phyloP scores from a whole-genome alignment of 2,888 invertebrate species.

The Steromphala cineraria region DNA sequence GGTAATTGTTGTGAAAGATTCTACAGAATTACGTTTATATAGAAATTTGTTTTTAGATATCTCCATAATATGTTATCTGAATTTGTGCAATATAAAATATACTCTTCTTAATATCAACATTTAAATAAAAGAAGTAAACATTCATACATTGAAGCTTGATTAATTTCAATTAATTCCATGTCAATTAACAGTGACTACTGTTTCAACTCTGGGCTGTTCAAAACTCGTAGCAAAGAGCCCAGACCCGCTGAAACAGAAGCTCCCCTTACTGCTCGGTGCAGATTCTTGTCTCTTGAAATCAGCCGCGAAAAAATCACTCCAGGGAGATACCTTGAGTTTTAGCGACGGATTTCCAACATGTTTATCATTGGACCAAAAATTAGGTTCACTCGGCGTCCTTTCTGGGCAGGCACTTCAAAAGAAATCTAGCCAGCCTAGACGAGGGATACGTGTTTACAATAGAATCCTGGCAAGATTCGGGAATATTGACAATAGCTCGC shows the following conservation, averaged over 20 bases:
- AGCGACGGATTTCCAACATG: neutral
- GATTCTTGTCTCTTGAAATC: neutral
- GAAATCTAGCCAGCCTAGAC: conserved; percentile 17
- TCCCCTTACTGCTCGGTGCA: neutral
- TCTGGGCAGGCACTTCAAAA: conserved; percentile 12
- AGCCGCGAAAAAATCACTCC: neutral
- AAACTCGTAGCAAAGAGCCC: too few relatives aligned
- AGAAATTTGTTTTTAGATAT: too few relatives aligned
- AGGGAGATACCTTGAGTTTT: conserved; percentile 11
- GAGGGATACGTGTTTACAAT: neutral
- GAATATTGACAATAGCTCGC: conserved; percentile 8
- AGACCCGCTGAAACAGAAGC: neutral
- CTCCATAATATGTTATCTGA: too few relatives aligned
- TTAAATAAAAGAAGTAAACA: too few relatives aligned
- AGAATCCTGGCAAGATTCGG: neutral
- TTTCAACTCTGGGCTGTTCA: too few relatives aligned
- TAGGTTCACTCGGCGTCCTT: neutral
- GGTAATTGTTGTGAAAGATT: too few relatives aligned
- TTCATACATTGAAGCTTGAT: too few relatives aligned
- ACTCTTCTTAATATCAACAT: too few relatives aligned
- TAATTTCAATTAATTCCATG: too few relatives aligned
- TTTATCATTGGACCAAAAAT: conserved; percentile 7
- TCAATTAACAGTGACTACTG: too few relatives aligned
- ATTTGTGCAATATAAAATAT: too few relatives aligned
- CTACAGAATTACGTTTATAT: too few relatives aligned